Conservation (phyloP, 1,140 invertebrate species). For the Platyura marginata region DNA sequence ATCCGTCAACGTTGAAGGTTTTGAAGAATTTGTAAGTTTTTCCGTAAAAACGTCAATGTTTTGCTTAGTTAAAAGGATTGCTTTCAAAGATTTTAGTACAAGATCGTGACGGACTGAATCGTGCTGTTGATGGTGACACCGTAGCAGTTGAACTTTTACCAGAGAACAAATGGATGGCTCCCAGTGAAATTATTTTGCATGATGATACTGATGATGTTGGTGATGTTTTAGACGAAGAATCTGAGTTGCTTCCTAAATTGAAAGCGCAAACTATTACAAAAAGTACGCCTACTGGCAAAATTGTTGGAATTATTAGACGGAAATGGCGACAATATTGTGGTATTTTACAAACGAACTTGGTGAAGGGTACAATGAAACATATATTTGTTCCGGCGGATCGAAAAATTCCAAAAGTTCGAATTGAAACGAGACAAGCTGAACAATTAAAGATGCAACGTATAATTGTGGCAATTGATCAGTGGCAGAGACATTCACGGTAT, state of each 20-base stretch:
- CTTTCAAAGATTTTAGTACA: constrained; percentile 63
- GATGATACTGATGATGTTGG: constrained; percentile 59
- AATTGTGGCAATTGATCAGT: constrained; percentile 81
- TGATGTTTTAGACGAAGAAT: constrained; percentile 44
- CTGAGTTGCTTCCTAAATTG: constrained; percentile 20
- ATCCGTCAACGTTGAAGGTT: constrained; percentile 61
- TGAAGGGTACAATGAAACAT: constrained; percentile 54
- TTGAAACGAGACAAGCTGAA: constrained; percentile 79
- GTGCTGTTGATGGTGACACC: constrained; percentile 89
- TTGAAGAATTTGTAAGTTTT: constrained; percentile 54
- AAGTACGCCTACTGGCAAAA: constrained; percentile 53
- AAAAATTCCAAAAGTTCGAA: constrained; percentile 76
- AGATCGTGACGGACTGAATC: constrained; percentile 73
- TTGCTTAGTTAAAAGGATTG: too few species aligned
- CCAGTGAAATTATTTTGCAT: constrained; percentile 66
- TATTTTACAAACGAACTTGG: constrained; percentile 61
- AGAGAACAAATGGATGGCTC: constrained; percentile 73
- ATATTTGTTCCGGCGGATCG: constrained; percentile 81
- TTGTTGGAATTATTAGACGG: constrained; percentile 88
- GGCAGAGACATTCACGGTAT: constrained; percentile 64
- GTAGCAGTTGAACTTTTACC: constrained; percentile 86
- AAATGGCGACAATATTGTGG: constrained; percentile 97
- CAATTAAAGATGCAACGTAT: constrained; percentile 67
- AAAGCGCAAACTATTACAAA: constrained; percentile 19
- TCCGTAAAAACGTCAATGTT: too few species aligned